phyloP scores from a whole-genome alignment of 35 echinoderm and acorn worm species.

The Stichopus chloronotus region DNA sequence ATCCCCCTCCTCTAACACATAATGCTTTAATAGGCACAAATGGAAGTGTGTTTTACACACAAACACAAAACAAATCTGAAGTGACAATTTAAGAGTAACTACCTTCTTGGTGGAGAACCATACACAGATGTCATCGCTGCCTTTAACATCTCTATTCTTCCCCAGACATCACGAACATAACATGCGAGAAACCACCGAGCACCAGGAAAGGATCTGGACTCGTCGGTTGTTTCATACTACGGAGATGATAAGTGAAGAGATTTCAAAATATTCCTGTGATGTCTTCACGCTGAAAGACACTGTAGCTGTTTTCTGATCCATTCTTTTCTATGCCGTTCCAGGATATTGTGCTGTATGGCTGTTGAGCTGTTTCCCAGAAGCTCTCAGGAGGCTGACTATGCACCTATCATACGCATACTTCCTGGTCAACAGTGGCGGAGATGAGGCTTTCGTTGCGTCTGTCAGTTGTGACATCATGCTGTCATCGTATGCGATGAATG shows the following conservation, averaged over 20 bases:
- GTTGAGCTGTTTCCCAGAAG: constrained; percentile 6
- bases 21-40: too few species aligned
- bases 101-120: constrained; percentile 11
- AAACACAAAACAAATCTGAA: too few species aligned
- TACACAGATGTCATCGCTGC: constrained; percentile 9
- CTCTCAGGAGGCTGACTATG: background rate
- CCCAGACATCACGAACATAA: background rate
- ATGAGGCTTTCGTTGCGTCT: background rate
- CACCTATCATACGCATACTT: constrained; percentile 7
- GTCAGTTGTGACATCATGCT: background rate
- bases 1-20: too few species aligned
- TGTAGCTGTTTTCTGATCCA: background rate
- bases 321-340: background rate
- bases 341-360: background rate
- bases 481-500: background rate
- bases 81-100: background rate
- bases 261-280: background rate
- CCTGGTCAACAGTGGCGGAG: background rate
- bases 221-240: background rate
- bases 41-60: too few species aligned
- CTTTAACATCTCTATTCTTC: background rate
- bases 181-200: constrained; percentile 3
- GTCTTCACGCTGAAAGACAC: background rate
- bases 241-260: background rate
- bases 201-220: background rate